Conservation (phyloP, 2,888 invertebrate species). For the Spodoptera exigua region DNA sequence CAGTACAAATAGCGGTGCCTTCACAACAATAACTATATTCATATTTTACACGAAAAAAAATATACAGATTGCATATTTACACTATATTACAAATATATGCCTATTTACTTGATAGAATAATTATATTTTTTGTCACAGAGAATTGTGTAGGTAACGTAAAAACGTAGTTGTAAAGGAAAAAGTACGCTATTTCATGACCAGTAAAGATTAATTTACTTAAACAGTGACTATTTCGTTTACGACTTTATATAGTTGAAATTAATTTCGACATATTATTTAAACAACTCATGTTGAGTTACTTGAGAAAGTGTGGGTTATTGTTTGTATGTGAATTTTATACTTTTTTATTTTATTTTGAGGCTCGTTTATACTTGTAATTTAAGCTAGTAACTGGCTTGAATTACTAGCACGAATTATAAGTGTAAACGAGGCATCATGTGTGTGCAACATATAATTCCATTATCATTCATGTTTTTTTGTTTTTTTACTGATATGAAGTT, state of each 20-base stretch:
- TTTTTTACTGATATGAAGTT: too few species aligned
- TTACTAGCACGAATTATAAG: not conserved
- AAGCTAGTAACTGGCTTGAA: not conserved
- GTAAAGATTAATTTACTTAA: too few species aligned
- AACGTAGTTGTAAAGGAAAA: constrained; percentile 63
- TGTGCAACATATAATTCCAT: too few species aligned
- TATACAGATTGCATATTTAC: constrained; percentile 55
- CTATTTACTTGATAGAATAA: constrained; percentile 59
- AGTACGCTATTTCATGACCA: too few species aligned
- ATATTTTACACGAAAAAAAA: constrained; percentile 33
- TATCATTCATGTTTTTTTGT: not conserved
- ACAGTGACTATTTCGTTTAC: too few species aligned
- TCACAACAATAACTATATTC: constrained; percentile 57
- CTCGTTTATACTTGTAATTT: constrained; percentile 4
- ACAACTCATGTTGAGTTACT: constrained; percentile 85
- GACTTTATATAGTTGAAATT: constrained; percentile 37
- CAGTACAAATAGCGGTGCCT: constrained; percentile 78
- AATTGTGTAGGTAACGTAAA: constrained; percentile 27
- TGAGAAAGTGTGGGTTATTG: constrained; percentile 49
- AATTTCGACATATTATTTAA: constrained; percentile 73
- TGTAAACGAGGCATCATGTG: constrained; percentile 7
- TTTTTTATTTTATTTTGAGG: constrained; percentile 45
- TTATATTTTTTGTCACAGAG: constrained; percentile 59
- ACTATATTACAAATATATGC: constrained; percentile 47
- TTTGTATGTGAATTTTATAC: constrained; percentile 56